Evolutionary conservation across 1,140 invertebrate genomes (phyloP), one percentile per base, ranked within the genome.

Genomic region (Dendrolimus kikuchii): DNA sequence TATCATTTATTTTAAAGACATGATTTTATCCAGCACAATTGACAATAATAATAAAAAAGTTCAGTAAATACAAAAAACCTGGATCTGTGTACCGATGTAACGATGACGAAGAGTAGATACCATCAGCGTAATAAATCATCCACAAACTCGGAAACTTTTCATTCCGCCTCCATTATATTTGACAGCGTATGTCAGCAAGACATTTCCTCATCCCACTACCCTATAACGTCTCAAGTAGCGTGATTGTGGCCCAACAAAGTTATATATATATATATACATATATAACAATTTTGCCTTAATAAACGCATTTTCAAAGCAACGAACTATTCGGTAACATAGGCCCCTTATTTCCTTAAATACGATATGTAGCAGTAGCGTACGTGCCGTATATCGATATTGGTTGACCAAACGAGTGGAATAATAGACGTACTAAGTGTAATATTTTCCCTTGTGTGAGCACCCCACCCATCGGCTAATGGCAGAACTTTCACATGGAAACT

Each of bases 81-180:
- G 23, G 23, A 23, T 23, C 23, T 23, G 23, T 23, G 23, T 23
- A 23, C 23, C 3, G 50, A 38, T 38, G 36, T 8, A 44, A 7
- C n/a, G 42, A n/a, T 45, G 50, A 45, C 47, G 52, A 60, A 55
- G 50, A 43, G 51, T 49, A 55, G 59, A 65, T 57, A 69, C 53
- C 59, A 64, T 65, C 54, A 49, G 46, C 51, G 67, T 64, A 64
- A 76, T 76, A 78, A 74, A 76, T 74, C 75, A 78, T 73, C 55
- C 69, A 58, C 49, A 49, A 67, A 66, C 64, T 69, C 67, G 71
- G 63, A 78, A 76, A 78, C 63, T 74, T 76, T 68, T 63, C 64
- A 72, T 71, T 71, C 41, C 51, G 58, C 69, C 59, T 54, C 66
- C 64, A 72, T 78, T 72, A 76, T 62, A 72, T 74, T 67, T 72